These are phyloP conservation scores for Drosophila pectinifera DNA, from an alignment of 1,140 invertebrate species.

Conservation along the genomic window DNA sequence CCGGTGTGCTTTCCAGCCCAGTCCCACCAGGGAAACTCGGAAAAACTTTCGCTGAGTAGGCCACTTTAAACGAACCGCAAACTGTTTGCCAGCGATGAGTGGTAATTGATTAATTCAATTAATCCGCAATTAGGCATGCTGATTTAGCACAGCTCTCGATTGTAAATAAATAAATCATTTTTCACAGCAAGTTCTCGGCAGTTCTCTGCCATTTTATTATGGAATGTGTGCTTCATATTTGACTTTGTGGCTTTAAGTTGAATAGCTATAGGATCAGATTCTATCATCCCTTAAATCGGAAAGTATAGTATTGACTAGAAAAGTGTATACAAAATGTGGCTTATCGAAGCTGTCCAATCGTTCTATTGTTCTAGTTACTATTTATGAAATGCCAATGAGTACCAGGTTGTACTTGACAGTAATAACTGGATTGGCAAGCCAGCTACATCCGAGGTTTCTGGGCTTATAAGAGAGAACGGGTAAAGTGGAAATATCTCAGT, in stretches of 20 bases:
- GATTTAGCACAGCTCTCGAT: slow-evolving; percentile 3
- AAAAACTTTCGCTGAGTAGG: slow-evolving; percentile 1
- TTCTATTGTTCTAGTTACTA: background rate
- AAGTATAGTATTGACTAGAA: too few species aligned
- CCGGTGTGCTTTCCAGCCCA: background rate
- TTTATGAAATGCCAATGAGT: background rate
- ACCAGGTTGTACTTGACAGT: slow-evolving; percentile 9
- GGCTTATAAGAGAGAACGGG: slow-evolving; percentile 14
- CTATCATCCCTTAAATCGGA: too few species aligned
- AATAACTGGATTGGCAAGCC: slow-evolving; percentile 23
- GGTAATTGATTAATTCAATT: slow-evolving; percentile 50
- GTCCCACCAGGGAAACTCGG: background rate
- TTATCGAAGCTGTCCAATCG: too few species aligned
- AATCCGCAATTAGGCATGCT: slow-evolving; percentile 49
- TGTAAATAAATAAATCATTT: slow-evolving; percentile 39
- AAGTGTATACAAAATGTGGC: too few species aligned
- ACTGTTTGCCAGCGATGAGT: slow-evolving; percentile 13
- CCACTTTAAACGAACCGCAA: slow-evolving; percentile 17
- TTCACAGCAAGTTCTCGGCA: slow-evolving; percentile 17
- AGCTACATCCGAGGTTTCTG: background rate
- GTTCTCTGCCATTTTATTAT: background rate
- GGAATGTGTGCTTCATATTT: background rate
- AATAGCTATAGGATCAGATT: too few species aligned
- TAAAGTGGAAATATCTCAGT: slow-evolving; percentile 2
- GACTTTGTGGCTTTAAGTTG: too few species aligned